Percentiles rank a stretch among this genome's conserved stretches.
These are phyloP conservation scores for Micrastur ruficollis DNA, from an alignment of 2,797 vertebrate species.

Conservation along the genomic window DNA sequence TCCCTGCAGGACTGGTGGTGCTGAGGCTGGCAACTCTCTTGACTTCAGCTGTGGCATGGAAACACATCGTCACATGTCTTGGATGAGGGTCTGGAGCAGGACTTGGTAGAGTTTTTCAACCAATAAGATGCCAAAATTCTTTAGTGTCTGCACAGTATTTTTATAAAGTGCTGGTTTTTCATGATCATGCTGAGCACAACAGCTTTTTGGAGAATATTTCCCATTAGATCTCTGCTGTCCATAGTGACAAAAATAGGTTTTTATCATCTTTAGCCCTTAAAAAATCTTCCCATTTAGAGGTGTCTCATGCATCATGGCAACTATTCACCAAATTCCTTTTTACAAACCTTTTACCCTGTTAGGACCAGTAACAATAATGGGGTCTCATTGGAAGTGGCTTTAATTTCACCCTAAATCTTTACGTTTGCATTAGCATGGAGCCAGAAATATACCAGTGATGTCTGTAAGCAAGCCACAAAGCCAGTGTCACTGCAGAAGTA, in stretches of 20 bases:
- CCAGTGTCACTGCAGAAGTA: not conserved
- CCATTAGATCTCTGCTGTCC: not conserved
- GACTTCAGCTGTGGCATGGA: not conserved
- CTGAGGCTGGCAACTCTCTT: not conserved
- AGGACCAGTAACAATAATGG: not conserved
- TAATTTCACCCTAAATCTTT: not conserved
- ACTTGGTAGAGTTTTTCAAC: not conserved
- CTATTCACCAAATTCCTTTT: not conserved
- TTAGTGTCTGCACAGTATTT: not conserved
- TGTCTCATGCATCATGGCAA: not conserved
- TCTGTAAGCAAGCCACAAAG: not conserved
- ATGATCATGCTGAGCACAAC: not conserved
- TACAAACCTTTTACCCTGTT: not conserved
- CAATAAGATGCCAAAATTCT: not conserved
- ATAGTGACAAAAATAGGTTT: not conserved
- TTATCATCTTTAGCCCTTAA: not conserved
- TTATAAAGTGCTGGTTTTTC: not conserved
- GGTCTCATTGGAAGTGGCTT: not conserved
- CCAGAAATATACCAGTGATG: not conserved
- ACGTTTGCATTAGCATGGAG: not conserved
- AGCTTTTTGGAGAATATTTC: not conserved
- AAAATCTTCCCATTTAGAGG: not conserved
- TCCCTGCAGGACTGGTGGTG: not conserved
- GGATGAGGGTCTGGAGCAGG: not conserved
- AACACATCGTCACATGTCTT: rapidly evolving